phyloP scores from a whole-genome alignment of 2,888 invertebrate genomes.

The Conistra vaccinii region DNA sequence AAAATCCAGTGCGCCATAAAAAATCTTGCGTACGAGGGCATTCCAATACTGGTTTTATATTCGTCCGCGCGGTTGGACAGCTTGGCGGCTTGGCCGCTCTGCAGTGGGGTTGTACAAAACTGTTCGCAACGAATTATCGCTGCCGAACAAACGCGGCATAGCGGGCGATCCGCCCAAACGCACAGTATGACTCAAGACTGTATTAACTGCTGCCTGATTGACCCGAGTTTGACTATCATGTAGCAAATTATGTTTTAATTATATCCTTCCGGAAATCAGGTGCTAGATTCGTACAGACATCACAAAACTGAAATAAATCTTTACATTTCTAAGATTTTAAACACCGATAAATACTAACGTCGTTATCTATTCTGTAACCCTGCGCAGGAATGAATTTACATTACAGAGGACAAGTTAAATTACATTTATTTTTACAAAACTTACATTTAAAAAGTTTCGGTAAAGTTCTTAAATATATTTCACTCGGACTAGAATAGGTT shows the following conservation, averaged over 20 bases:
- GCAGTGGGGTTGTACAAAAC: not conserved
- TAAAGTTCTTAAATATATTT: constrained; percentile 63
- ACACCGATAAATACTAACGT: constrained; percentile 69
- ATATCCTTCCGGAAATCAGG: constrained; percentile 10
- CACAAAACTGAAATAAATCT: constrained; percentile 64
- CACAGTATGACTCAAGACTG: not conserved
- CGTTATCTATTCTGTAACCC: constrained; percentile 71
- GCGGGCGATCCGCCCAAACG: not conserved
- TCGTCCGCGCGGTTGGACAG: no score
- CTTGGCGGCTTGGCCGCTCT: no score
- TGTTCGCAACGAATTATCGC: not conserved
- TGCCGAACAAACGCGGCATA: not conserved
- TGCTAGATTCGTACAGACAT: constrained; percentile 62
- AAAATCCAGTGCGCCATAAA: not conserved
- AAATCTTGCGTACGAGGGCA: not conserved
- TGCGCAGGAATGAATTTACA: constrained; percentile 76
- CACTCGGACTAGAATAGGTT: constrained; percentile 75
- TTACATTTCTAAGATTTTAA: constrained; percentile 66
- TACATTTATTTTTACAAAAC: constrained; percentile 75
- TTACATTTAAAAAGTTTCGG: constrained; percentile 68
- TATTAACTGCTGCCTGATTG: not conserved
- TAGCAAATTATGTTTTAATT: not conserved
- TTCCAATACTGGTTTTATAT: not conserved
- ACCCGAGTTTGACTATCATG: not conserved
- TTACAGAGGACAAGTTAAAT: constrained; percentile 73